phyloP scores from a whole-genome alignment of 2,888 invertebrate species.

The Melolontha melolontha region DNA sequence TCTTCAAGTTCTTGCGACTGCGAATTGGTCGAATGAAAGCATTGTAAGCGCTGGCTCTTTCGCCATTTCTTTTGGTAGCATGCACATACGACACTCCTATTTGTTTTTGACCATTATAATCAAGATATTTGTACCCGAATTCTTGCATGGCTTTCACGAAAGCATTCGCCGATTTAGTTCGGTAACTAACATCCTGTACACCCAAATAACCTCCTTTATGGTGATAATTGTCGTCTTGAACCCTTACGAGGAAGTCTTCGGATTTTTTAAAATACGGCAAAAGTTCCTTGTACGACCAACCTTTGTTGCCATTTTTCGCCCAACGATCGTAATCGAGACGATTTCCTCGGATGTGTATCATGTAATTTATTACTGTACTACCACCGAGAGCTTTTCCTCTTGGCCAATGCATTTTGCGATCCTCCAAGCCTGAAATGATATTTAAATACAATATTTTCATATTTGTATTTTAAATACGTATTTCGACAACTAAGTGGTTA shows the following conservation, averaged over 20 bases:
- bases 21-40: slow-evolving; percentile 73
- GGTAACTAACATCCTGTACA: slow-evolving; percentile 68
- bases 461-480: too few relatives aligned
- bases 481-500: too few relatives aligned
- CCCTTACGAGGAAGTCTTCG: slow-evolving; percentile 58
- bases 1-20: slow-evolving; percentile 74
- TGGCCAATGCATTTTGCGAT: slow-evolving; percentile 60
- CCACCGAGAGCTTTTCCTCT: slow-evolving; percentile 85
- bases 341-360: slow-evolving; percentile 82
- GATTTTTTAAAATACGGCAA: slow-evolving; percentile 79
- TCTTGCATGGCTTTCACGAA: slow-evolving; percentile 73
- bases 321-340: slow-evolving; percentile 80
- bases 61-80: slow-evolving; percentile 75
- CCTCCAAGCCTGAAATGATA: slow-evolving; percentile 55
- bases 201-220: slow-evolving; percentile 57
- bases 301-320: slow-evolving; percentile 76
- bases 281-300: slow-evolving; percentile 79
- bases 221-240: slow-evolving; percentile 68
- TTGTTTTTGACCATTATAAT: slow-evolving; percentile 68
- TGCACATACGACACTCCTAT: slow-evolving; percentile 72
- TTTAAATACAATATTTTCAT: too few relatives aligned
- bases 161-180: slow-evolving; percentile 64
- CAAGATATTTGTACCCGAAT: slow-evolving; percentile 71
- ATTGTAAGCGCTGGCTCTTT: slow-evolving; percentile 71
- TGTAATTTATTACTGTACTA: slow-evolving; percentile 81